These are phyloP conservation scores for Pseudomyrmex pallidus DNA, from an alignment of 1,140 invertebrate species.

Conservation along the genomic window DNA sequence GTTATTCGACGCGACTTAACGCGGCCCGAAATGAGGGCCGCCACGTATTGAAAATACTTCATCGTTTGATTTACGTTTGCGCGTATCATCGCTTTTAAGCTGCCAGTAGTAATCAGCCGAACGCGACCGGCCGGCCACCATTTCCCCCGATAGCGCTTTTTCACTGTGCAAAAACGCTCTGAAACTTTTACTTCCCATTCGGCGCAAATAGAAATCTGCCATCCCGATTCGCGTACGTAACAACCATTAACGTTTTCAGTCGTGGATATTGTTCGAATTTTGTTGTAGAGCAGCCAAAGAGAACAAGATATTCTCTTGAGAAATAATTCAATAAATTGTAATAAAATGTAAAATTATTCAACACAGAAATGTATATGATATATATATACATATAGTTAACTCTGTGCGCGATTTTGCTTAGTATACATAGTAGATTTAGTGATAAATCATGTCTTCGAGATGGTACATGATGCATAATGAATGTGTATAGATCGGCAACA, in stretches of 20 bases:
- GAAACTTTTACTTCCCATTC: constrained; percentile 56
- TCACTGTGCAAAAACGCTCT: constrained; percentile 47
- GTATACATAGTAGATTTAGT: too few relatives aligned
- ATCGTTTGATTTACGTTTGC: constrained; percentile 60
- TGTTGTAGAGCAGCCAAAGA: constrained; percentile 2
- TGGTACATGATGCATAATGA: constrained; percentile 37
- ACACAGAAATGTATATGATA: background rate
- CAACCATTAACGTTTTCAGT: constrained; percentile 41
- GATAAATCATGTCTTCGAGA: constrained; percentile 7
- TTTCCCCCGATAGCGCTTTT: constrained; percentile 56
- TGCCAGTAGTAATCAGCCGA: constrained; percentile 58
- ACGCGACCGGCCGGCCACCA: constrained; percentile 40
- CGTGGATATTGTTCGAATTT: background rate
- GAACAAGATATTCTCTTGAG: too few relatives aligned
- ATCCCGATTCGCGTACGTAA: constrained; percentile 36
- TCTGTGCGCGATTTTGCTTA: too few relatives aligned
- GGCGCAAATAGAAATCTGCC: constrained; percentile 45
- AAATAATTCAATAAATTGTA: too few relatives aligned
- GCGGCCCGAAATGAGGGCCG: background rate
- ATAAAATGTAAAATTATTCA: background rate
- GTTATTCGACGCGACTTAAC: constrained; percentile 59
- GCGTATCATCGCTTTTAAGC: constrained; percentile 60
- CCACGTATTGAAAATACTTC: constrained; percentile 55
- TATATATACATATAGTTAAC: background rate
- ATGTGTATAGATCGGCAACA: constrained; percentile 34